Evolutionary conservation across 2,888 invertebrate species (phyloP), one percentile per base, ranked within the genome.

Genomic region (Sicus ferrugineus): DNA sequence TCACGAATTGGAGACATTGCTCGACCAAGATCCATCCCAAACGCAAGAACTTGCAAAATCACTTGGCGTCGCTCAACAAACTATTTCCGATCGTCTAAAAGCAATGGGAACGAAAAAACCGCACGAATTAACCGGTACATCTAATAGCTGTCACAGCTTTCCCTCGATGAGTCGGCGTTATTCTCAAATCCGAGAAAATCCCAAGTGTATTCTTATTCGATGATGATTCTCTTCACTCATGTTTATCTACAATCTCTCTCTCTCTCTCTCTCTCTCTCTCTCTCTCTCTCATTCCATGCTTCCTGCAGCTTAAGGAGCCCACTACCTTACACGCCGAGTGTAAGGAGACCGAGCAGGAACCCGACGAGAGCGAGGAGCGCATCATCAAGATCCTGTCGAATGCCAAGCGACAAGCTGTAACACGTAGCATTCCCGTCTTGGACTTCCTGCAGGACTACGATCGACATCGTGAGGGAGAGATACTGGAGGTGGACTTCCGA

Each of bases 351-450:
- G 89, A 92, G 79, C 88, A 88, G 0, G 89, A 90, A 1, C 67
- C 59, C 1, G 67, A 64, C 0, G 89, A 92, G 21, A 80, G 68
- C 65, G 83, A 83, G 31, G 81, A 81, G 69, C 69, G 69, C 79
- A 90, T 93, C 73, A 89, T 92, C 54, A 87, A 89, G 75, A 89
- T 93, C 72, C 86, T 93, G 67, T 91, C 92, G 21, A 92, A 91
- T 84, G 90, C 92, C 75, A 93, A 93, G 83, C 90, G 90, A 34
- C 85, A 89, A 87, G 89, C 90, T 66, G 89, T 91, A 1, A 87
- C 90, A 50, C 91, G 91, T 73, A 88, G 92, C 52, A 85, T 92
- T 3, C 84, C 90, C 50, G 74, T 81, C 9, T 72, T 88, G 46
- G 90, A 91, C 78, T 93, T 92, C 83, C 84, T 93, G 75, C 83